These are phyloP conservation scores for Mesocricetus auratus DNA, from an alignment of 2,113 vertebrate species.

Conservation along the genomic window DNA sequence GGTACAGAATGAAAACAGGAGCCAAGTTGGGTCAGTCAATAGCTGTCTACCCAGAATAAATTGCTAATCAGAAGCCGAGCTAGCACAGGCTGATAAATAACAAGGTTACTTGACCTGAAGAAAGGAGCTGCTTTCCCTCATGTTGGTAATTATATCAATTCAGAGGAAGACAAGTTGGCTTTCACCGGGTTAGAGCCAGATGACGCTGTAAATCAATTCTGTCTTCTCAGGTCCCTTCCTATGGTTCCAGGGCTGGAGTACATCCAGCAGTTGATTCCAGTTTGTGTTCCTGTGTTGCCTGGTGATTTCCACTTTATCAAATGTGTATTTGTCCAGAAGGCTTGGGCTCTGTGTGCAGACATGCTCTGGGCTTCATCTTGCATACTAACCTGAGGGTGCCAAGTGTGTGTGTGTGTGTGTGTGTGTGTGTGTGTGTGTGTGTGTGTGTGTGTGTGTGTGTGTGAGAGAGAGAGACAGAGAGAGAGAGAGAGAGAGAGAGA, in stretches of 20 bases:
- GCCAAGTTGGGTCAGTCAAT: slow-evolving; percentile 57
- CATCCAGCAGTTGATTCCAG: neutral
- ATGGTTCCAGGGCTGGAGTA: neutral
- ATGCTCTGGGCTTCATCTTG: neutral
- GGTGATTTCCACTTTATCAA: neutral
- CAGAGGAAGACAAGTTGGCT: slow-evolving; percentile 51
- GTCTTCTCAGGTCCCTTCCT: neutral
- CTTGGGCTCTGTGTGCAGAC: neutral
- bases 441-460: neutral
- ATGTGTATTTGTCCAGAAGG: neutral
- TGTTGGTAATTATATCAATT: slow-evolving; percentile 65
- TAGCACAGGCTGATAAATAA: slow-evolving; percentile 71
- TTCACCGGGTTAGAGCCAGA: slow-evolving; percentile 55
- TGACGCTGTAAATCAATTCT: slow-evolving; percentile 66
- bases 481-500: neutral
- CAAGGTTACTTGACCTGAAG: slow-evolving; percentile 67
- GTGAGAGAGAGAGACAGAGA: neutral
- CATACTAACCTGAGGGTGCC: neutral
- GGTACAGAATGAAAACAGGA: slow-evolving; percentile 50
- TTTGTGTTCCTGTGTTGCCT: neutral
- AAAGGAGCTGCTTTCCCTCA: slow-evolving; percentile 70
- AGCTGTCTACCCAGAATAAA: slow-evolving; percentile 63
- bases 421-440: neutral
- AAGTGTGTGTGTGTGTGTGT: neutral
- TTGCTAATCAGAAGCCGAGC: slow-evolving; percentile 67